Percentiles rank a stretch among this genome's conserved stretches.
phyloP scores from a whole-genome alignment of 2,113 vertebrate genomes.

The Bettongia penicillata region DNA sequence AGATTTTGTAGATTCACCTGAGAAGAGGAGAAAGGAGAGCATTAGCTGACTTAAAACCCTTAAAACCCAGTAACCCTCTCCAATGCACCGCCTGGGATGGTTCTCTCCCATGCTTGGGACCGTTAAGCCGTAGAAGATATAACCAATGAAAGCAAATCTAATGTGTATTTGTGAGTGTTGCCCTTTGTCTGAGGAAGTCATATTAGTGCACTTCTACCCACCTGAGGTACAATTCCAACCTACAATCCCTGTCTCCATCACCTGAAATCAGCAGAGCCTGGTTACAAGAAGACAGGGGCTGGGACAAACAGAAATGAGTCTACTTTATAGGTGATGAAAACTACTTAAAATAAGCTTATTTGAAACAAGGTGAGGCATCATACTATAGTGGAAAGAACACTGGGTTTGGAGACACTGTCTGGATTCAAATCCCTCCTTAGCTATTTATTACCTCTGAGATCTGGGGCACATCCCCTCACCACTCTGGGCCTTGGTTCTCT shows the following conservation, averaged over 20 bases:
- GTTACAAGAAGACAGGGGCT: not conserved
- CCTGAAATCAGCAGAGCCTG: not conserved
- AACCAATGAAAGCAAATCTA: not conserved
- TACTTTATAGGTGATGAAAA: not conserved
- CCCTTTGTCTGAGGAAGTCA: not conserved
- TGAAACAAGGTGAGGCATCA: not conserved
- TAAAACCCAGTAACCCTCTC: not conserved
- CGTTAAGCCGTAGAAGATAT: not conserved
- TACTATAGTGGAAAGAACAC: not conserved
- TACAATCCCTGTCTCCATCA: not conserved
- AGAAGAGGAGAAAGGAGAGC: not conserved
- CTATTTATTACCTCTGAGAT: not conserved
- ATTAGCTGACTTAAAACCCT: not conserved
- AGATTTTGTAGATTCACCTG: conserved; percentile 88
- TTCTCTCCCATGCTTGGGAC: not conserved
- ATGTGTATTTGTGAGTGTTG: not conserved
- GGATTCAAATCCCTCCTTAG: not conserved
- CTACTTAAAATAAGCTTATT: not conserved
- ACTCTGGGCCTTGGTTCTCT: not conserved
- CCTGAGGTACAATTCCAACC: not conserved
- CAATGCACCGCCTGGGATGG: not conserved
- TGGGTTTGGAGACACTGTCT: not conserved
- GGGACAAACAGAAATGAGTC: too few relatives aligned
- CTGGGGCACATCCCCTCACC: not conserved
- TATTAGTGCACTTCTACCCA: not conserved